Evolutionary conservation across 2,888 invertebrate species (phyloP), one percentile per base, ranked within the genome.

Genomic region (Hofmannophila pseudospretella): DNA sequence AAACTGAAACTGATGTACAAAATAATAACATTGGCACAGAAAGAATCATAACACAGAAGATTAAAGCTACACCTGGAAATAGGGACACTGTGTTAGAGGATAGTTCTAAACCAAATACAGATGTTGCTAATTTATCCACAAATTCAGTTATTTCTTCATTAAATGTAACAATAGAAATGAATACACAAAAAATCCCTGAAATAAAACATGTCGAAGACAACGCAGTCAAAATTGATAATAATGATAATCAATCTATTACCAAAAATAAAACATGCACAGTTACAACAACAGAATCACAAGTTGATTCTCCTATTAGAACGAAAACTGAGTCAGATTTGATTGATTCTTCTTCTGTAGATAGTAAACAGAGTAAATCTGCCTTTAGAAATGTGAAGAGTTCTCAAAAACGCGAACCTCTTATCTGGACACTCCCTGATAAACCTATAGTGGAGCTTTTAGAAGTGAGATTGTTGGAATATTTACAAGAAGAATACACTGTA

Each of bases 401-500:
- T 5, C 16, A 16, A 5, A 16, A 16, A 16, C 3, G 5, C 5
- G 16, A 3, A 7, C 3, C 8, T 22, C 3, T 22, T 2, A 7
- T 2, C 7, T 7, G 5, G 22, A 22, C 3, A 7, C 5, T 4
- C 2, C 7, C 22, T 23, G 25, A 36, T 1, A 23, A 19, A 37
- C 11, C 32, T 23, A 10, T 37, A 10, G 10, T 32, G 34, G 33
- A 16, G 14, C 32, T 38, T 23, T 32, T 66, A 31, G 53, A 65
- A 47, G 13, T 32, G 11, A 44, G 34, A 34, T 46, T 70, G 43
- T 36, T 23, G 1, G 4, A 38, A 4, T 44, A 39, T 19, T 45
- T 67, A 12, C 35, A 51, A 1, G 25, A 37, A 32, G 42, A 58
- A 19, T 51, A 46, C 23, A 56, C 37, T 16, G 33, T 69, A 2